These are phyloP conservation scores for Hydrolagus affinis DNA, from an alignment of 2,113 vertebrate species.

Conservation along the genomic window DNA sequence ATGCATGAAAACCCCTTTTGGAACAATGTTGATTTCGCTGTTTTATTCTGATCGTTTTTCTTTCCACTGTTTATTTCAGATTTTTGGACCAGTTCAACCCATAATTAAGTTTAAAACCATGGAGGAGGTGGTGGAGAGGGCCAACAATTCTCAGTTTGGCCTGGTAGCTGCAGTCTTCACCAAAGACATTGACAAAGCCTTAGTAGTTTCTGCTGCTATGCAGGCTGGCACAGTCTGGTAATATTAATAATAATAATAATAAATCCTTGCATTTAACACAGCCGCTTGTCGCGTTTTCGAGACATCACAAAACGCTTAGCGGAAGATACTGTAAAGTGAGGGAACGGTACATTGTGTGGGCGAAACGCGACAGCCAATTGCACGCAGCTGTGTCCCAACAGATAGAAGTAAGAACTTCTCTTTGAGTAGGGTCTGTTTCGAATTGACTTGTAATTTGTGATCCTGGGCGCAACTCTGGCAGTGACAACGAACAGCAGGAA, in stretches of 20 bases:
- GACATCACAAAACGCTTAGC: too few species aligned
- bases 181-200: slow-evolving; percentile 89
- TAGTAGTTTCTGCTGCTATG: slow-evolving; percentile 85
- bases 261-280: too few species aligned
- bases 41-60: background rate
- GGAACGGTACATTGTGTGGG: too few species aligned
- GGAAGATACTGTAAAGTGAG: too few species aligned
- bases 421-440: background rate
- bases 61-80: slow-evolving; percentile 55
- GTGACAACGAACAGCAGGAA: slow-evolving; percentile 11
- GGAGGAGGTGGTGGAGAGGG: slow-evolving; percentile 92
- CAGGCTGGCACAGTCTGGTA: slow-evolving; percentile 97
- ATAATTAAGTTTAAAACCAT: slow-evolving; percentile 94
- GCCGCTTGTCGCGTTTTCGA: too few species aligned
- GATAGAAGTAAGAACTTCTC: too few species aligned
- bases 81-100: slow-evolving; percentile 96
- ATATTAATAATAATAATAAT: slow-evolving; percentile 37
- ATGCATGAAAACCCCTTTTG: background rate
- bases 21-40: background rate
- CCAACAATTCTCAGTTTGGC: slow-evolving; percentile 89
- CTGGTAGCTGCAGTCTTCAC: slow-evolving; percentile 91
- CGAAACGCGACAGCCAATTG: too few species aligned
- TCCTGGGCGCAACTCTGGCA: background rate
- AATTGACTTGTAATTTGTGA: slow-evolving; percentile 12
- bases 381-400: too few species aligned